Conservation (phyloP, 2,888 invertebrate species). For the Dicyrtomina minuta region DNA sequence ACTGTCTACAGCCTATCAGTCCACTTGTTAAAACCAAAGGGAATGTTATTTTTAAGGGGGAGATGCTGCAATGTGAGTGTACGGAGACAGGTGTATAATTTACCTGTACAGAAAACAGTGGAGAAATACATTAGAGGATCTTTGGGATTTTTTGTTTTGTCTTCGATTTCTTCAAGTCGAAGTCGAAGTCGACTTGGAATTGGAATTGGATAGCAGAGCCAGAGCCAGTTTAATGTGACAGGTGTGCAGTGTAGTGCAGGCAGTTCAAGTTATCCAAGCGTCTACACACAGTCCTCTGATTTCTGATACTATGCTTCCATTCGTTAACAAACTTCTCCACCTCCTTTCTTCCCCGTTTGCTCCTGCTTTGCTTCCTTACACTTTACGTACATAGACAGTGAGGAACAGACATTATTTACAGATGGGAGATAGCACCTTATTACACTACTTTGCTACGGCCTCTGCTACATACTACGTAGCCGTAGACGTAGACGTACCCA, state of each 20-base stretch:
- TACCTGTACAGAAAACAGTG: neutral
- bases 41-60: neutral
- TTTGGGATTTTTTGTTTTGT: slow-evolving; percentile 17
- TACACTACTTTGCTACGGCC: too few species aligned
- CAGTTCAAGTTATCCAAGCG: slow-evolving; percentile 22
- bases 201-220: too few species aligned
- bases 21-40: neutral
- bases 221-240: slow-evolving; percentile 33
- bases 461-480: too few species aligned
- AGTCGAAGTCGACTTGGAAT: too few species aligned
- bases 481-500: too few species aligned
- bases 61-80: neutral
- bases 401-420: too few species aligned
- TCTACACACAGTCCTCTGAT: too few species aligned
- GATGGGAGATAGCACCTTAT: too few species aligned
- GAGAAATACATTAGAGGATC: slow-evolving; percentile 7
- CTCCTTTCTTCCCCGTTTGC: slow-evolving; percentile 13
- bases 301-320: slow-evolving; percentile 11
- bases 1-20: too few species aligned
- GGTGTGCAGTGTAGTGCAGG: slow-evolving; percentile 19
- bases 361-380: too few species aligned
- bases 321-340: slow-evolving; percentile 26
- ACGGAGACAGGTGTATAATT: too few species aligned
- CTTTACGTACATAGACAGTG: too few species aligned
- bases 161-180: slow-evolving; percentile 20